These are phyloP conservation scores for Corythornis leucogaster DNA, from an alignment of 2,797 vertebrate genomes.

Conservation along the genomic window DNA sequence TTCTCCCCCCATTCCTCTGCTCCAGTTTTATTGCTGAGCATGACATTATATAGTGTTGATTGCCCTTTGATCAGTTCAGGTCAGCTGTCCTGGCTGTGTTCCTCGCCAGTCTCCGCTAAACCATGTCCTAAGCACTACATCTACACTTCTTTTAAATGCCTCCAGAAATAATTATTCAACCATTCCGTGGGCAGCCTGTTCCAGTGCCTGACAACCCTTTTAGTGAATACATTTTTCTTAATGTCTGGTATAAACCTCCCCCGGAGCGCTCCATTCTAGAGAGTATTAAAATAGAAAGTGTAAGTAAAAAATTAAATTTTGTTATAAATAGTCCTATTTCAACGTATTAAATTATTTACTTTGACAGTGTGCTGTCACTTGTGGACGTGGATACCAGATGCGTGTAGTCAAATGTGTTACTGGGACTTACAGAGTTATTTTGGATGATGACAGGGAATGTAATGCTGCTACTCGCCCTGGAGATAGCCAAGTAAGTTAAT, in stretches of 20 bases:
- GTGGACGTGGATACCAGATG: conserved; percentile 90
- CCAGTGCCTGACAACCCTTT: not conserved
- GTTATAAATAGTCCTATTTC: not conserved
- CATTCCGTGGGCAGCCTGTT: not conserved
- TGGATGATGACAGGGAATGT: conserved; percentile 88
- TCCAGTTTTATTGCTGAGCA: not conserved
- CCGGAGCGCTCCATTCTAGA: not conserved
- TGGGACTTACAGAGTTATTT: conserved; percentile 76
- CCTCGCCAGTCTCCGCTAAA: not conserved
- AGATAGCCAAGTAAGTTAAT: conserved; percentile 85
- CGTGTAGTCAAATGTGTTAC: conserved; percentile 89
- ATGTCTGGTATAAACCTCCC: not conserved
- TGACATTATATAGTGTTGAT: not conserved
- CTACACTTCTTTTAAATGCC: not conserved
- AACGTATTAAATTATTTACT: not conserved
- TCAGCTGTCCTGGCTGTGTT: not conserved
- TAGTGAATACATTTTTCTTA: not conserved
- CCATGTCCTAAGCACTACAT: not conserved
- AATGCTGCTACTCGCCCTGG: conserved; percentile 85
- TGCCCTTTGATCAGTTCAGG: not conserved
- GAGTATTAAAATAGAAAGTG: not conserved
- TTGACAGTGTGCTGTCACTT: conserved; percentile 89
- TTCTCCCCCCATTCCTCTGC: not conserved
- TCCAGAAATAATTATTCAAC: not conserved
- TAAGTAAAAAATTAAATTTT: not conserved